Percentiles rank a stretch among this genome's conserved stretches.
These are phyloP conservation scores for Lycophotia porphyrea DNA, from an alignment of 2,888 invertebrate genomes.

Conservation along the genomic window DNA sequence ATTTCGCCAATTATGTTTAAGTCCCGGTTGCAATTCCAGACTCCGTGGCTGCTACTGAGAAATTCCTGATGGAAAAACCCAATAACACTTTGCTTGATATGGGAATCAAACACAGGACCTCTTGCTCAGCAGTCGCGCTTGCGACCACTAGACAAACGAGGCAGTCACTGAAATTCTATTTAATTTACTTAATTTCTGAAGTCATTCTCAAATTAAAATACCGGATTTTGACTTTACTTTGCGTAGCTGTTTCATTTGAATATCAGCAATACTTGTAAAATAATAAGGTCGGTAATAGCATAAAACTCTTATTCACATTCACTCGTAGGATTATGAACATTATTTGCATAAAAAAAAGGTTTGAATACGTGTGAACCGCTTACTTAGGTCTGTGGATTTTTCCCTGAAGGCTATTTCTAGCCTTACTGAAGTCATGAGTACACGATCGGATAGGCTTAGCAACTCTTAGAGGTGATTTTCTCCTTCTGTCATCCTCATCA, in stretches of 20 bases:
- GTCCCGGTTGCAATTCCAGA: too few species aligned
- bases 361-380: background rate
- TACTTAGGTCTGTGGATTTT: background rate
- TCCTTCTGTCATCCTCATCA: background rate
- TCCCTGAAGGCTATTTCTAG: background rate
- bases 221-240: background rate
- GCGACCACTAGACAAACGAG: too few species aligned
- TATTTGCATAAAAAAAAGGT: background rate
- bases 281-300: background rate
- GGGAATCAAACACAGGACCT: too few species aligned
- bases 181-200: background rate
- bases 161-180: background rate
- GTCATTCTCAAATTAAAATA: background rate
- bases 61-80: too few species aligned
- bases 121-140: too few species aligned
- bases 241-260: background rate
- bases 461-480: background rate
- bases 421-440: background rate
- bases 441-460: background rate
- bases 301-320: background rate
- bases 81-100: too few species aligned
- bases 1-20: too few species aligned
- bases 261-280: background rate
- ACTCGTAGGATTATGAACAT: background rate
- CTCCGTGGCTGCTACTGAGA: too few species aligned